Base-by-base conservation (phyloP, 2,888 invertebrate genomes). In the Abrostola triplasia region DNA sequence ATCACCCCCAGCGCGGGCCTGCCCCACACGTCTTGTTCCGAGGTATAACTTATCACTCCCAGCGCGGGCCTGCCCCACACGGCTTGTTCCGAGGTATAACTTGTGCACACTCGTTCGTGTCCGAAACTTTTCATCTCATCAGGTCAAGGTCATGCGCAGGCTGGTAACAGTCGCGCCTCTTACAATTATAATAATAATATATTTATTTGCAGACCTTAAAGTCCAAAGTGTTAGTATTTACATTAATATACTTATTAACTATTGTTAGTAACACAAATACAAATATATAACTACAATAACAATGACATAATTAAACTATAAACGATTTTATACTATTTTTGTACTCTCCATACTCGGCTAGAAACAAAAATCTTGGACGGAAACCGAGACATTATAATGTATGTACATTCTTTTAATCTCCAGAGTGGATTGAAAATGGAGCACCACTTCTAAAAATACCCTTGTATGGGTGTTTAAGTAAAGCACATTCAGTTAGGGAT, bases 251-350 rank as follows among this genome's bases (percentile, higher is more conserved):
- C n/a, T n/a, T n/a, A n/a, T n/a, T n/a, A n/a, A n/a, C n/a, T n/a
- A n/a, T n/a, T n/a, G n/a, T n/a, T n/a, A n/a, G n/a, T n/a, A n/a
- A n/a, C n/a, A n/a, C n/a, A n/a, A n/a, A n/a, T n/a, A n/a, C n/a
- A n/a, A n/a, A n/a, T n/a, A n/a, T n/a, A n/a, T n/a, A n/a, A n/a
- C n/a, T n/a, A n/a, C n/a, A n/a, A n/a, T n/a, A n/a, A n/a, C n/a
- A n/a, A n/a, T n/a, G n/a, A n/a, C n/a, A n/a, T n/a, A n/a, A n/a
- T n/a, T n/a, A n/a, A n/a, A n/a, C n/a, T n/a, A n/a, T n/a, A n/a
- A n/a, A n/a, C n/a, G n/a, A n/a, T n/a, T 68, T 63, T 52, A 62
- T 50, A 60, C 73, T 61, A 73, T 58, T 73, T 74, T 76, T 60
- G 64, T 64, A 62, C 62, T 54, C 56, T 47, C 44, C 49, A 55